Evolutionary conservation across 2,888 invertebrate species (phyloP).

Genomic region (Poecilus cupreus): DNA sequence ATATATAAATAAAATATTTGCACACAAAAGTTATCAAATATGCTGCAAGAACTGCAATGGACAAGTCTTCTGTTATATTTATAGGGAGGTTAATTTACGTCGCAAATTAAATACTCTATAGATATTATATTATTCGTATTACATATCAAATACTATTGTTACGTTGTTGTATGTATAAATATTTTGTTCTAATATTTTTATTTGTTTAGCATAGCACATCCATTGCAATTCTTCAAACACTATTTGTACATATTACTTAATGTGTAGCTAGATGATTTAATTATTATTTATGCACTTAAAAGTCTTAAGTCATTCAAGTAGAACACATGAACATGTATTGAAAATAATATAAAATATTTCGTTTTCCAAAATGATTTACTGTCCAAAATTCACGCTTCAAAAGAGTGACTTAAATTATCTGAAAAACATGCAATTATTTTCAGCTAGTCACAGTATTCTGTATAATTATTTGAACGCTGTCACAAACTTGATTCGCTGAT

Average conservation of each 20-base stretch:
- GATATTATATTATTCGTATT: conserved; percentile 41
- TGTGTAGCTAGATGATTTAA: conserved; percentile 53
- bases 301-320: conserved; percentile 50
- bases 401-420: background rate
- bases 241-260: conserved; percentile 57
- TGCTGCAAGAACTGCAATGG: conserved; percentile 61
- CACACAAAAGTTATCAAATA: conserved; percentile 52
- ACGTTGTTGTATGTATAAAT: conserved; percentile 31
- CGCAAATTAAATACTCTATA: conserved; percentile 20
- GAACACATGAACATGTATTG: conserved; percentile 26
- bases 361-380: conserved; percentile 10
- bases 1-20: conserved; percentile 67
- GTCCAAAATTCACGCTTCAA: background rate
- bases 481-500: no score
- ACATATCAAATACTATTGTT: conserved; percentile 53
- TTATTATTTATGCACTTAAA: conserved; percentile 57
- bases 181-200: conserved; percentile 6
- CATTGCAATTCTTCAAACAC: conserved; percentile 46
- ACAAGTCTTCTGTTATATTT: conserved; percentile 54
- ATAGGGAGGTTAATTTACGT: conserved; percentile 10
- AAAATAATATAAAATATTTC: background rate
- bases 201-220: conserved; percentile 10
- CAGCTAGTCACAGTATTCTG: conserved; percentile 68
- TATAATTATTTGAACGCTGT: no score
- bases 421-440: conserved; percentile 42